Percentiles rank a stretch among this genome's conserved stretches.
Evolutionary conservation across 37 sponge, comb jelly and placozoan genomes (phyloP).

Genomic region (Aphrocallistes beatrix): DNA sequence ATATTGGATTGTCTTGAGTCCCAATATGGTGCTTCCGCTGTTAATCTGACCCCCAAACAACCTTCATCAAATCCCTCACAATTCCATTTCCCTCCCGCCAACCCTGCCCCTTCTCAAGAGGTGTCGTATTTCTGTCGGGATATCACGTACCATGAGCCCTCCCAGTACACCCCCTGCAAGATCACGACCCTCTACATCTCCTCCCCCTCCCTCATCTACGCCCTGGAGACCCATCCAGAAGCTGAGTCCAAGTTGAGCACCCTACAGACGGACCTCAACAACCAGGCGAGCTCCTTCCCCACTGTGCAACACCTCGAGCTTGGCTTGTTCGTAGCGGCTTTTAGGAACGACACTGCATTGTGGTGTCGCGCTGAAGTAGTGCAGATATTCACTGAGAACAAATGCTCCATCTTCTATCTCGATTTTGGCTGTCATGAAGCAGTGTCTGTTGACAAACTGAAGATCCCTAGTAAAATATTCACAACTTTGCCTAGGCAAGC

Average conservation of each 20-base stretch:
- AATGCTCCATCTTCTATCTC: not conserved
- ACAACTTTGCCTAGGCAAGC: not conserved
- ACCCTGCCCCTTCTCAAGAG: not conserved
- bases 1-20: not conserved
- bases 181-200: not conserved
- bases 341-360: not conserved
- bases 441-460: not conserved
- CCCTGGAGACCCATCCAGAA: not conserved
- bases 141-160: not conserved
- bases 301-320: not conserved
- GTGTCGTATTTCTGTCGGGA: not conserved
- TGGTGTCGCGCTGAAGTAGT: conserved; percentile 11
- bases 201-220: not conserved
- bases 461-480: not conserved
- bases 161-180: not conserved
- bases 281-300: not conserved
- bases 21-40: not conserved
- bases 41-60: too few species aligned
- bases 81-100: not conserved
- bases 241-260: not conserved
- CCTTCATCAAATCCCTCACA: not conserved
- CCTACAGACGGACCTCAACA: not conserved
- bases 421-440: not conserved
- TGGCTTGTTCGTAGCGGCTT: not conserved
- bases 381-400: not conserved